These are phyloP conservation scores for Petrocephalus zakoni DNA, from an alignment of 2,113 vertebrate species.

Conservation along the genomic window DNA sequence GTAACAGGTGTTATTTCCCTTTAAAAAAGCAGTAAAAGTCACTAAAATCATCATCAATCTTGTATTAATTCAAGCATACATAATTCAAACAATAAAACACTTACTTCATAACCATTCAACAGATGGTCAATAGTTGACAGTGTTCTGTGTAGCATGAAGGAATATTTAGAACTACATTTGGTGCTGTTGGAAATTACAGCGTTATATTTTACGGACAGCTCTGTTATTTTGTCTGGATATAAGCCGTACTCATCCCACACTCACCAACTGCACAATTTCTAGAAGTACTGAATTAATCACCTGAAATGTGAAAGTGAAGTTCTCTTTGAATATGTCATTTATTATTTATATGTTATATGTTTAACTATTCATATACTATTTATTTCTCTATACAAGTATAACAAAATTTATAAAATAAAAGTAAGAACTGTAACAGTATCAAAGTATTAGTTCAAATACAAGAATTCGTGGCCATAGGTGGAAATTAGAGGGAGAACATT, in stretches of 20 bases:
- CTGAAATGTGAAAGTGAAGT: background rate
- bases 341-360: background rate
- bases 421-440: background rate
- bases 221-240: background rate
- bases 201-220: background rate
- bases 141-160: background rate
- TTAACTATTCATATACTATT: background rate
- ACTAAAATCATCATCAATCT: background rate
- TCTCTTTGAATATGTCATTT: background rate
- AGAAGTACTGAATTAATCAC: background rate
- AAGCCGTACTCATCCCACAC: background rate
- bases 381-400: background rate
- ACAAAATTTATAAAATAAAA: background rate
- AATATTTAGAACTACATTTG: background rate
- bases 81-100: too few species aligned
- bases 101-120: background rate
- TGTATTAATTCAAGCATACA: background rate
- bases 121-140: background rate
- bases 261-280: background rate
- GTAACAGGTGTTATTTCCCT: background rate
- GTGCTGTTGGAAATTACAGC: background rate
- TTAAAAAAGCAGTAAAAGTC: background rate
- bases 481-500: too few species aligned
- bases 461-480: too few species aligned
- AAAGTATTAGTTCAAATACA: too few species aligned